Base-by-base conservation (phyloP, 2,888 invertebrate species). In the Leuctra nigra region DNA sequence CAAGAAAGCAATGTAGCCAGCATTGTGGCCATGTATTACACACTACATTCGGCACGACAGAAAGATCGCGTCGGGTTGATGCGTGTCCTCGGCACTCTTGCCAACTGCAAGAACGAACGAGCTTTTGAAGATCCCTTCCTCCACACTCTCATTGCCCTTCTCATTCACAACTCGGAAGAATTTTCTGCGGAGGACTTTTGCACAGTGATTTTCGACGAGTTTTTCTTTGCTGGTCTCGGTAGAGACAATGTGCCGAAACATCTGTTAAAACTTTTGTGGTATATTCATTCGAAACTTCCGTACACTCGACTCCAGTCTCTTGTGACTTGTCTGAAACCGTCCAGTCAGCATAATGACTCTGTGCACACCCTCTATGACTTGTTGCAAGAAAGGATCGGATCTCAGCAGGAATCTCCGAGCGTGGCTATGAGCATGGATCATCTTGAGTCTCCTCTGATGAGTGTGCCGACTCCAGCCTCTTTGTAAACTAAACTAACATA, bases 51-150 rank as follows among this genome's bases (percentile, higher is more conserved):
- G 7, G 89, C 92, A 0, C 84, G 90, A 62, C 77, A 83, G 53
- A 82, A 86, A 65, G 93, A 93, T 71, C 77, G 87, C 61, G 84
- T 86, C 25, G 89, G 91, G 13, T 75, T 91, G 59, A 78, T 92
- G 69, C 76, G 95, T 64, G 89, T 95, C 18, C 74, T 96, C n/a
- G 91, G 93, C 4, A 90, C 91, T 54, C 75, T 97, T 46, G 89
- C 93, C 0, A 87, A 87, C 68, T 94, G 93, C 69, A 91, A 93
- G 72, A 90, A 89, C 66, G 92, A 94, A 65, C 78, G 93, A 61
- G 91, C 95, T 1, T 95, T 92, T 70, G 94, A 95, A 70, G 96
- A 97, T 75, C 94, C 94, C 4, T 95, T 94, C 71, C 73, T 97
- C 56, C 96, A 97, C 77, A 91, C 92, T 13, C 75, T 97, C 65